Evolutionary conservation across 2,888 invertebrate genomes (phyloP), one percentile per base, ranked within the genome.

Genomic region (Nomada fucata): DNA sequence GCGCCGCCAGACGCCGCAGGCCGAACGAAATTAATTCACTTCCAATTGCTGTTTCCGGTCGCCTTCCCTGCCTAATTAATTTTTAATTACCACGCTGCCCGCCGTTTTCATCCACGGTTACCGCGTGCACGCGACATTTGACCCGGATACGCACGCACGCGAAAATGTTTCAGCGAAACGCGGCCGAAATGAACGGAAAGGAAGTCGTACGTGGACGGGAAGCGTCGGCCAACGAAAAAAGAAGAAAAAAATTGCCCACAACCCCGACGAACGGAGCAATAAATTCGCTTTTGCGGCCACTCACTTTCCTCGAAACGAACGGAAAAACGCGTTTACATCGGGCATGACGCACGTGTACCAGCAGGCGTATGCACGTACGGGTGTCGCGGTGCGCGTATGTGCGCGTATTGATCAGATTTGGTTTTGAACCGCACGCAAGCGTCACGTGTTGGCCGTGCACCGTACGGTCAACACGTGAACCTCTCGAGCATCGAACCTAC

Each of bases 331-430:
- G 59, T 60, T 65, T 75, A 18, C 64, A 59, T 69, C 77, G 72
- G 61, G 77, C 69, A 50, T 55, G 57, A 53, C 29, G 64, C 79
- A 72, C 79, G 79, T 77, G 82, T 74, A n/a, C 76, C 15, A 23
- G 55, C 47, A 15, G 26, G 55, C 29, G 20, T 59, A 23, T 59
- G 55, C 29, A 36, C 44, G 23, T 50, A 57, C 10, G 42, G 13
- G 52, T 15, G 11, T 29, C 44, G 47, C 47, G 47, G 18, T 68
- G 55, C 36, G 60, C 65, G 74, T 55, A 71, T 57, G 74, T 52
- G 68, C 61, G 55, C 67, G 72, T 86, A 86, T 86, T 57, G 85
- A 85, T 84, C 82, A 85, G 47, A 52, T 79, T 74, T 72, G 69
- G 50, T 59, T 84, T 82, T 55, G 64, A 81, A 74, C 47, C 20